Conservation (phyloP, 2,113 vertebrate species). For the Sakesphorus luctuosus region DNA sequence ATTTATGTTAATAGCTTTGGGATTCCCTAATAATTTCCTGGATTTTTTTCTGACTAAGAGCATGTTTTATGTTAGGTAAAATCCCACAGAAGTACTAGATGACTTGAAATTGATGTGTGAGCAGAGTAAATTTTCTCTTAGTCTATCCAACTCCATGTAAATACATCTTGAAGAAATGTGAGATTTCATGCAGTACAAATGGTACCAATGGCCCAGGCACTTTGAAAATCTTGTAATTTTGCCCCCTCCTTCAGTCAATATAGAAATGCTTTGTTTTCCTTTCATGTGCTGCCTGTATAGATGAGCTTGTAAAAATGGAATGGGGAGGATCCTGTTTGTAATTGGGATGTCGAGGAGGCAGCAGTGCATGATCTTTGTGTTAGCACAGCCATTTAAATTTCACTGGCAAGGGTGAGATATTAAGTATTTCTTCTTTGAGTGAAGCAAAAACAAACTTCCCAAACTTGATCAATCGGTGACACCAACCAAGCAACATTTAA, state of each 20-base stretch:
- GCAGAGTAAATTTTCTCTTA: not conserved
- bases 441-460: not conserved
- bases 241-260: not conserved
- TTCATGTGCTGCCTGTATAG: not conserved
- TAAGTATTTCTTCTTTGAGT: not conserved
- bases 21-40: not conserved
- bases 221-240: not conserved
- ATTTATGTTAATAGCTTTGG: not conserved
- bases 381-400: not conserved
- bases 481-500: accelerated
- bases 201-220: not conserved
- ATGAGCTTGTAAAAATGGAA: not conserved
- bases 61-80: not conserved
- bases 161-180: not conserved
- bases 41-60: not conserved
- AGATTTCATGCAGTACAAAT: not conserved
- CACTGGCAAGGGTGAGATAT: not conserved
- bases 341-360: not conserved
- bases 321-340: not conserved
- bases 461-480: not conserved
- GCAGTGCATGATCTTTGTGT: not conserved
- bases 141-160: not conserved
- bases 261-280: not conserved
- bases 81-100: not conserved
- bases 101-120: not conserved